Conservation (phyloP, 2,113 vertebrate species). For the Dromaius novaehollandiae region DNA sequence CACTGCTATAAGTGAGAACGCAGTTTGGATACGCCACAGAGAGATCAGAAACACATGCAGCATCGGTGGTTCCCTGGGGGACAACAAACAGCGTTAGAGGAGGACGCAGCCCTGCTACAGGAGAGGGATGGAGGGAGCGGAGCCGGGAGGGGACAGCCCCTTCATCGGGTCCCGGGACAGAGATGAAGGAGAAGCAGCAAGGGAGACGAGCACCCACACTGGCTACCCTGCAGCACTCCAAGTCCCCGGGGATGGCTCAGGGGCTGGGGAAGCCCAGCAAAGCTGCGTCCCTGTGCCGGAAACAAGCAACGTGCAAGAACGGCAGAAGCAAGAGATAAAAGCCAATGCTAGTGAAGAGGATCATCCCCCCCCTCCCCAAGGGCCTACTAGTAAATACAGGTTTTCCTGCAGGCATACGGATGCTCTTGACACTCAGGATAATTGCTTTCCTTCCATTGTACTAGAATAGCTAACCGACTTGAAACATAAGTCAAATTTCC, state of each 20-base stretch:
- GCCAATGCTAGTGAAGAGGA: not conserved
- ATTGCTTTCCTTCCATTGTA: conserved; percentile 23
- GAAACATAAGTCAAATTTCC: conserved; percentile 27
- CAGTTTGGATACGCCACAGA: fast-evolving
- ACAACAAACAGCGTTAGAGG: not conserved
- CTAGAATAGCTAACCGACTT: not conserved
- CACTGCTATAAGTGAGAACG: not conserved
- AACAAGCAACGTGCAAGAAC: not conserved
- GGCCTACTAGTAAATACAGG: not conserved
- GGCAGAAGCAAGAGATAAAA: not conserved
- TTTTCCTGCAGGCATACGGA: conserved; percentile 24
- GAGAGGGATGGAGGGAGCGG: not conserved
- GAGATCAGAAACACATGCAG: not conserved
- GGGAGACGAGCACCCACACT: fast-evolving
- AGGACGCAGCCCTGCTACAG: not conserved
- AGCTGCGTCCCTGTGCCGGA: not conserved
- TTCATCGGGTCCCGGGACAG: fast-evolving
- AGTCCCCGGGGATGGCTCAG: not conserved
- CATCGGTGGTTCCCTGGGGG: not conserved
- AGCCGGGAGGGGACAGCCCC: fast-evolving
- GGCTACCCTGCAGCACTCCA: not conserved
- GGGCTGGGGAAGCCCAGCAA: not conserved
- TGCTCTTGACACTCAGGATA: not conserved
- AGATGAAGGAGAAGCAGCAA: not conserved
- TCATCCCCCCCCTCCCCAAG: not conserved